phyloP scores from a whole-genome alignment of 2,888 invertebrate genomes.

The Ischnura elegans region DNA sequence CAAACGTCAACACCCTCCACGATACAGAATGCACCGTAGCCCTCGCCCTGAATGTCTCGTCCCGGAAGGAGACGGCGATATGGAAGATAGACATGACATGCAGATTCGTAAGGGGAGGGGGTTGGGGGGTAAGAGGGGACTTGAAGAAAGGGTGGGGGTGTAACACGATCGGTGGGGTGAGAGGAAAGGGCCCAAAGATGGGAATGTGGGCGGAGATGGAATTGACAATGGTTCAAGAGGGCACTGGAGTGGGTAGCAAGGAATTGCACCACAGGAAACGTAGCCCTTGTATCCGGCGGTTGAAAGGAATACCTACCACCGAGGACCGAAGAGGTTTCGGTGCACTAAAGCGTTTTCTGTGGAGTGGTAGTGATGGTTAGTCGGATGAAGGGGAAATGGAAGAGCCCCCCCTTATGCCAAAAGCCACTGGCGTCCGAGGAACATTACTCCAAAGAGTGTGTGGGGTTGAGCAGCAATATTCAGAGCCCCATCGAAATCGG shows the following conservation, averaged over 20 bases:
- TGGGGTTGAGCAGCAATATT: no score
- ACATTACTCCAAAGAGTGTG: not conserved
- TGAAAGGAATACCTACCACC: conserved; percentile 41
- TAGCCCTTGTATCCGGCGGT: conserved; percentile 40
- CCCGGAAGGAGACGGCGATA: not conserved
- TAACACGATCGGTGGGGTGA: not conserved
- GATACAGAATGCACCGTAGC: not conserved
- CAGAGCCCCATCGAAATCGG: no score
- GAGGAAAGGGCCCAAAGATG: not conserved
- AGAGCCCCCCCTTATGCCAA: not conserved
- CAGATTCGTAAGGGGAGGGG: not conserved
- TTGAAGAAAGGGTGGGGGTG: not conserved
- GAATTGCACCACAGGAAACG: conserved; percentile 52
- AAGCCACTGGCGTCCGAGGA: not conserved
- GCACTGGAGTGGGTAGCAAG: not conserved
- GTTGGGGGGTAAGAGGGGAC: not conserved
- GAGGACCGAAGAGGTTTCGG: not conserved
- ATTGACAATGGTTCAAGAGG: not conserved
- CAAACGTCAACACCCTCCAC: not conserved
- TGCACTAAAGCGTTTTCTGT: conserved; percentile 15
- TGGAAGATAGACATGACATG: conserved; percentile 15
- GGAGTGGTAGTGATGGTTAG: not conserved
- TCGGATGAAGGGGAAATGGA: not conserved
- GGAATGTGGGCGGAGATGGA: not conserved
- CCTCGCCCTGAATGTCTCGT: not conserved